A percentile compares a stretch with the other conserved stretches of the same genome.
Evolutionary conservation across 1,140 invertebrate genomes (phyloP).

Genomic region (Nautilus pompilius): DNA sequence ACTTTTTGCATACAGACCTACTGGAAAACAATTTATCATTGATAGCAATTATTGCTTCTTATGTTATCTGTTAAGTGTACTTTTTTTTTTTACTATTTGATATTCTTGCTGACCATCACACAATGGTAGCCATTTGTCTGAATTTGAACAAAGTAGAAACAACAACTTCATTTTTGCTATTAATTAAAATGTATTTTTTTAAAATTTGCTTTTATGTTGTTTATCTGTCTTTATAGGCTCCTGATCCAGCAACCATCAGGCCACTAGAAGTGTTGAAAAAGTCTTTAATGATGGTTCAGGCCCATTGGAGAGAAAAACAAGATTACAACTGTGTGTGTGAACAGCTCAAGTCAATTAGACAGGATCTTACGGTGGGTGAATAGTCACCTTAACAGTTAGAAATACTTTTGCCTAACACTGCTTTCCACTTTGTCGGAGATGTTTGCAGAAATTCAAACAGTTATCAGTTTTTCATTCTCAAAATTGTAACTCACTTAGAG

Average conservation of each 20-base stretch:
- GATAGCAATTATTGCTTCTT: too few species aligned
- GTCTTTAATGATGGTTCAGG: slow-evolving; percentile 85
- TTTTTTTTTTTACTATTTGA: too few species aligned
- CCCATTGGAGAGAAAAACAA: slow-evolving; percentile 80
- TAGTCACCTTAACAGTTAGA: not conserved
- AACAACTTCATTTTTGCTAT: too few species aligned
- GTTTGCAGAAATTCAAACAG: not conserved
- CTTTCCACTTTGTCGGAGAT: not conserved
- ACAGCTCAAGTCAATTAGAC: slow-evolving; percentile 96
- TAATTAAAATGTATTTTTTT: too few species aligned
- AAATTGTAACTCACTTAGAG: too few species aligned
- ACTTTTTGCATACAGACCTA: too few species aligned
- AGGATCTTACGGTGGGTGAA: slow-evolving; percentile 88
- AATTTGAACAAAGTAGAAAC: too few species aligned
- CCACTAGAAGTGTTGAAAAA: slow-evolving; percentile 80
- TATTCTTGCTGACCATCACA: too few species aligned
- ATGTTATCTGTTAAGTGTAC: too few species aligned
- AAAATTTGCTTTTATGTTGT: too few species aligned
- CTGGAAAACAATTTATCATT: too few species aligned
- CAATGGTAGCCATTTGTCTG: too few species aligned
- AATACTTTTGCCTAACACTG: not conserved
- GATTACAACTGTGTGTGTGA: slow-evolving; percentile 97
- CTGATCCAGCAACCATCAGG: slow-evolving; percentile 84
- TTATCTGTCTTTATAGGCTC: slow-evolving; percentile 65
- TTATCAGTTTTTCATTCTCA: not conserved